Conservation (phyloP, 2,888 invertebrate species). For the Bedellia somnulentella region DNA sequence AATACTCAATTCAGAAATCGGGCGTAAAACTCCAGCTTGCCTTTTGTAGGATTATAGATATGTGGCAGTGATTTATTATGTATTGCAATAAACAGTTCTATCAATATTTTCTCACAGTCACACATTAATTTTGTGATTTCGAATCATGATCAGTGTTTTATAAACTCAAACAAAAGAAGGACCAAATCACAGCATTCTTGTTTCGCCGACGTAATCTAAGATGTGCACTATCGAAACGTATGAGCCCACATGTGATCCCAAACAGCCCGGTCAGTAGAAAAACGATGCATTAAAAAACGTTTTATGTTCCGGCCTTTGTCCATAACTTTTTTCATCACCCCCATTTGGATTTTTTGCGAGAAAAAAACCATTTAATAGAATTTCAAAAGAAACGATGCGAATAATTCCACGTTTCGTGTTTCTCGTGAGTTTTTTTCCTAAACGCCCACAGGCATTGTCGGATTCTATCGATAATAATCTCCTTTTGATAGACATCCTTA, state of each 20-base stretch:
- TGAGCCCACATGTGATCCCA: slow-evolving; percentile 11
- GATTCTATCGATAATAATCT: slow-evolving; percentile 52
- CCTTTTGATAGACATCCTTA: slow-evolving; percentile 52
- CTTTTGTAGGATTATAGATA: too few relatives aligned
- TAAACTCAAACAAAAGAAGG: too few relatives aligned
- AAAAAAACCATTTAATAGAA: slow-evolving; percentile 52
- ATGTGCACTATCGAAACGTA: too few relatives aligned
- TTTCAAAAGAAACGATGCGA: slow-evolving; percentile 57
- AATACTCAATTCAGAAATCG: too few relatives aligned
- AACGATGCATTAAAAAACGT: slow-evolving; percentile 34
- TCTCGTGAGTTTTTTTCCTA: slow-evolving; percentile 38
- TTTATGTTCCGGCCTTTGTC: slow-evolving; percentile 48
- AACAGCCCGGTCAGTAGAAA: slow-evolving; percentile 34
- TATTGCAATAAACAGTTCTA: too few relatives aligned
- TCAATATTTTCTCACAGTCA: too few relatives aligned
- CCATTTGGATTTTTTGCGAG: slow-evolving; percentile 51
- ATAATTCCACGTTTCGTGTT: slow-evolving; percentile 59
- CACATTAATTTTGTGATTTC: too few relatives aligned
- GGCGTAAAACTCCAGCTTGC: too few relatives aligned
- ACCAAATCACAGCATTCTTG: too few relatives aligned
- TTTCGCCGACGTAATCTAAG: too few relatives aligned
- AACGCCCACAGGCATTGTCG: slow-evolving; percentile 49
- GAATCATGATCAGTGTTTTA: too few relatives aligned
- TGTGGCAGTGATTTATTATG: too few relatives aligned
- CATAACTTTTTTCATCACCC: slow-evolving; percentile 43